These are phyloP conservation scores for Lasioglossum lativentre DNA, from an alignment of 2,888 invertebrate species.

Conservation along the genomic window DNA sequence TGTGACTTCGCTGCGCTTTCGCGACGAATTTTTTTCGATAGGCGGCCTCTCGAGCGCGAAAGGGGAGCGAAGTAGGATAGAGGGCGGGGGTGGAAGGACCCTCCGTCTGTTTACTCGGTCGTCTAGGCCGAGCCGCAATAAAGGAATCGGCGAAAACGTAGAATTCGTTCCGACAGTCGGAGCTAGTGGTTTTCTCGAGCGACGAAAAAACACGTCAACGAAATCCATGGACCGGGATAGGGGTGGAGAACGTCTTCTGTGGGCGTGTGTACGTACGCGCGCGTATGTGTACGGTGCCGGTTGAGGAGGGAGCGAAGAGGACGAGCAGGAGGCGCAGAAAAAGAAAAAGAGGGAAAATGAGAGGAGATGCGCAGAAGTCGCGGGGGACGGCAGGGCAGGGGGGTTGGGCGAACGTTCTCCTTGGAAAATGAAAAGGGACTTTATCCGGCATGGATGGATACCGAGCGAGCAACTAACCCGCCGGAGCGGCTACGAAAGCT, in stretches of 20 bases:
- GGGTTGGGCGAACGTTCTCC: conserved; percentile 68
- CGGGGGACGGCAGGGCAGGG: no score
- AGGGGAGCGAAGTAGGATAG: conserved; percentile 26
- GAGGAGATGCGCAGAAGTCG: conserved; percentile 53
- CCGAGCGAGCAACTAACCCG: conserved; percentile 66
- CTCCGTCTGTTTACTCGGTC: conserved; percentile 70
- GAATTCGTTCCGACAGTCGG: conserved; percentile 69
- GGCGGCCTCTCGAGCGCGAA: conserved; percentile 7
- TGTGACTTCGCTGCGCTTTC: conserved; percentile 10
- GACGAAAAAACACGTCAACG: conserved; percentile 62
- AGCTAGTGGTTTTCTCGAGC: conserved; percentile 62
- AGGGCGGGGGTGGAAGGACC: conserved; percentile 27
- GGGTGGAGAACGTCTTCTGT: not conserved
- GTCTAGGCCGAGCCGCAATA: conserved; percentile 74
- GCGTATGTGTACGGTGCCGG: not conserved
- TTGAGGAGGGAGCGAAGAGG: not conserved
- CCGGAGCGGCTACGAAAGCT: conserved; percentile 48
- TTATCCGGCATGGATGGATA: conserved; percentile 70
- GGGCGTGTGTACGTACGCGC: not conserved
- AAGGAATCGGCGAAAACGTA: conserved; percentile 70
- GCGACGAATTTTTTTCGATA: conserved; percentile 47
- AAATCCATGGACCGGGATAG: conserved; percentile 41
- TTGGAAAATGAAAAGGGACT: conserved; percentile 73
- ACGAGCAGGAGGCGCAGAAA: conserved; percentile 13
- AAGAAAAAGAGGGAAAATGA: conserved; percentile 46